These are phyloP conservation scores for Enoplosus armatus DNA, from an alignment of 2,797 vertebrate species.

Conservation along the genomic window DNA sequence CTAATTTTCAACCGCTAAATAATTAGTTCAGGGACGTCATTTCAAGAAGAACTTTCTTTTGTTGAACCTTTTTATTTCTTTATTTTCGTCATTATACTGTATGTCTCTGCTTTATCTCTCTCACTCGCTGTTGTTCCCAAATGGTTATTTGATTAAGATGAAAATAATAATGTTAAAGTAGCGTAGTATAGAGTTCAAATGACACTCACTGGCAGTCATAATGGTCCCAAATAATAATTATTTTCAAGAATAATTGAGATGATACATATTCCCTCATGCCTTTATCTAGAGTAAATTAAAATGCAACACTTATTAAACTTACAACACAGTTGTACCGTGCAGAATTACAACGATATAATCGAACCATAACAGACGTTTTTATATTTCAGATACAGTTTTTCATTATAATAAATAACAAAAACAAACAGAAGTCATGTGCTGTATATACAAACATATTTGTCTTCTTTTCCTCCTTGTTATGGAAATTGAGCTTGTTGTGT, in stretches of 20 bases:
- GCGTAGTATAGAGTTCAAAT: neutral
- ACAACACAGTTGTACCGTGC: neutral
- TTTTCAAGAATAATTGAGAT: neutral
- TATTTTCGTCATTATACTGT: neutral
- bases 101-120: neutral
- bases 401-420: too few species aligned
- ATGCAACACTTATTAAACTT: neutral
- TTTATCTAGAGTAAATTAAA: neutral
- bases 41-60: neutral
- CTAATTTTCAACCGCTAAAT: too few species aligned
- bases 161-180: slow-evolving; percentile 6
- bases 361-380: neutral
- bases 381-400: neutral
- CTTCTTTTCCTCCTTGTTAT: neutral
- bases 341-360: neutral
- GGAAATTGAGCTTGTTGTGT: slow-evolving; percentile 12
- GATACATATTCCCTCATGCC: neutral
- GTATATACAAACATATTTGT: neutral
- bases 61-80: neutral
- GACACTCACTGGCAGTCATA: neutral
- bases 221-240: neutral
- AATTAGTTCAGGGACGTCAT: neutral
- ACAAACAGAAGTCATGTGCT: neutral
- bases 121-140: neutral
- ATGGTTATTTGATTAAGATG: neutral